Evolutionary conservation across 2,113 vertebrate genomes (phyloP).

Genomic region (Anguilla japonica): DNA sequence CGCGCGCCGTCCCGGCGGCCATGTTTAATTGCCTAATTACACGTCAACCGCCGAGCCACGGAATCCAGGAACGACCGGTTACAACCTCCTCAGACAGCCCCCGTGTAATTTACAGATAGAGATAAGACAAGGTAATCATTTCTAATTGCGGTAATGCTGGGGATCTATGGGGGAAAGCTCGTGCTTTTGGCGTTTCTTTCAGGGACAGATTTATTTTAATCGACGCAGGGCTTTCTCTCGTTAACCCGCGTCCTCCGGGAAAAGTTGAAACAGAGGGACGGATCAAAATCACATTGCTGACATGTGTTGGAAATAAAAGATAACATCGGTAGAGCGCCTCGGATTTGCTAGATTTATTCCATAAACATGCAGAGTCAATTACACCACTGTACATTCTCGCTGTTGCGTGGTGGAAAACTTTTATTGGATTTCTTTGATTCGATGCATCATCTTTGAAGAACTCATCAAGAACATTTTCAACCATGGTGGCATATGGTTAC

Average conservation of each 20-base stretch:
- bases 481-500: neutral
- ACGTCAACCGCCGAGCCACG: conserved; percentile 35
- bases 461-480: neutral
- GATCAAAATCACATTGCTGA: neutral
- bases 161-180: conserved; percentile 2
- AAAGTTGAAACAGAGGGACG: neutral
- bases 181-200: neutral
- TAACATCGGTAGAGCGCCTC: neutral
- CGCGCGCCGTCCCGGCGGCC: conserved; percentile 23
- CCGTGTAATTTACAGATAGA: conserved; percentile 27
- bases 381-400: neutral
- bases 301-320: conserved; percentile 1
- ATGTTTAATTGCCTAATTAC: conserved; percentile 40
- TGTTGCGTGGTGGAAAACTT: neutral
- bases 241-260: conserved; percentile 7
- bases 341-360: neutral
- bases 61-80: conserved; percentile 8
- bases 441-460: neutral
- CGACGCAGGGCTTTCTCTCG: neutral
- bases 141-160: conserved; percentile 13
- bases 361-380: neutral
- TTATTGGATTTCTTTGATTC: conserved; percentile 5
- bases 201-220: neutral
- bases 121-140: conserved; percentile 24
- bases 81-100: neutral